Percentiles rank a stretch among this genome's conserved stretches.
Conservation (phyloP, 64 coral and sea anemone species). For the Pachyseris speciosa region DNA sequence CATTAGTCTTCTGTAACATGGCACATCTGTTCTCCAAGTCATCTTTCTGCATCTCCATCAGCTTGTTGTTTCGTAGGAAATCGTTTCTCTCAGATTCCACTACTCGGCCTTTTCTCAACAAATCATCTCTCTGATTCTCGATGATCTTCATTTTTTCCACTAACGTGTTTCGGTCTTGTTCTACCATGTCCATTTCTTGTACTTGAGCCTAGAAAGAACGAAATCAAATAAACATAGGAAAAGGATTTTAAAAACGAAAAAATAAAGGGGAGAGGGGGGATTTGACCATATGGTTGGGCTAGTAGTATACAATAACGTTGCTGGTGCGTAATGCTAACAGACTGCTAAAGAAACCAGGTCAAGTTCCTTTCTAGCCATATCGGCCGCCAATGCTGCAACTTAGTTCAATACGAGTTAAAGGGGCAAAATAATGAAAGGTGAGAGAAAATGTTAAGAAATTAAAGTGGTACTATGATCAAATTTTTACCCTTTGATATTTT, state of each 20-base stretch:
- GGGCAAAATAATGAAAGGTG: too few relatives aligned
- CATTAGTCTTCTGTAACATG: conserved; percentile 80
- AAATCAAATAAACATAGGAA: background rate
- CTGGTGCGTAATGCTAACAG: too few relatives aligned
- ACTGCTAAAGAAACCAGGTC: too few relatives aligned
- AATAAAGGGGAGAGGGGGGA: too few relatives aligned
- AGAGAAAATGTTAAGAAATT: too few relatives aligned
- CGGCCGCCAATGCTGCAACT: too few relatives aligned
- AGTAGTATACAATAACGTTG: too few relatives aligned
- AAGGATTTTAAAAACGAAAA: background rate
- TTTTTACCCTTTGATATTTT: too few relatives aligned
- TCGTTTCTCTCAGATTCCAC: conserved; percentile 96
- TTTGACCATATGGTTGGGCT: too few relatives aligned
- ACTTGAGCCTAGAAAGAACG: conserved; percentile 70
- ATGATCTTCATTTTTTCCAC: conserved; percentile 74
- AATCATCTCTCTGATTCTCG: conserved; percentile 88
- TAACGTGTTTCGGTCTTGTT: conserved; percentile 83
- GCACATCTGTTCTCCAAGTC: conserved; percentile 86
- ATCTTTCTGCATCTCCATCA: conserved; percentile 96
- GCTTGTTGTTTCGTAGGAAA: conserved; percentile 93
- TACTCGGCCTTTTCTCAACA: conserved; percentile 83
- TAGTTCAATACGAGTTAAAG: too few relatives aligned
- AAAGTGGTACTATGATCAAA: too few relatives aligned
- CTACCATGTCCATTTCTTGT: conserved; percentile 89
- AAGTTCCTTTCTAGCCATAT: too few relatives aligned